Conservation (phyloP, 2,888 invertebrate species). For the Notodonta ziczac region DNA sequence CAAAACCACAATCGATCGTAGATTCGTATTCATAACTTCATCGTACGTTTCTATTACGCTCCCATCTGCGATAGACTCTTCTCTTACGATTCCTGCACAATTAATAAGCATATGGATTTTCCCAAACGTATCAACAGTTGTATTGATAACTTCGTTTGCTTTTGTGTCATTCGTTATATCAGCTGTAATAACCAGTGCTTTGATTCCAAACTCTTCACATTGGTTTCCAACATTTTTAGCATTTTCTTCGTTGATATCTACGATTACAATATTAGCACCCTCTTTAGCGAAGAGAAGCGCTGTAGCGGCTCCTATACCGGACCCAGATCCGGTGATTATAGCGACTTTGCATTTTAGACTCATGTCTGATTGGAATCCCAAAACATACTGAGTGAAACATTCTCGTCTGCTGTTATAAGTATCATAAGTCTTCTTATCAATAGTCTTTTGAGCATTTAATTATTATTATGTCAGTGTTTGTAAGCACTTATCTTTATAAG, state of each 20-base stretch:
- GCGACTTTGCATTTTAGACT: background rate
- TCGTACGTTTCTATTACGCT: background rate
- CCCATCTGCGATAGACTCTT: background rate
- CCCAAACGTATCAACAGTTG: background rate
- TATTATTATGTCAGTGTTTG: no score
- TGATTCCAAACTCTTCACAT: background rate
- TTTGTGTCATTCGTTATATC: background rate
- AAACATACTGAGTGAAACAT: no score
- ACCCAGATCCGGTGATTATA: background rate
- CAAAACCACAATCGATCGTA: background rate
- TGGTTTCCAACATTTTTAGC: background rate
- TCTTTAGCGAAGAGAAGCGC: constrained; percentile 2
- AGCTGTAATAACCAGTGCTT: background rate
- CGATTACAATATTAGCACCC: background rate
- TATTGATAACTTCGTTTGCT: background rate
- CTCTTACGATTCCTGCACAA: background rate
- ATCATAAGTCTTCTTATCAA: no score
- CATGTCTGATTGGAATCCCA: background rate
- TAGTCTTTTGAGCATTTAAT: no score
- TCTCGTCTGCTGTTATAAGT: no score
- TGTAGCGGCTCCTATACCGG: constrained; percentile 2
- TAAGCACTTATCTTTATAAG: no score
- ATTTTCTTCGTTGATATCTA: background rate
- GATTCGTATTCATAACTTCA: constrained; percentile 7
- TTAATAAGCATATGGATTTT: background rate